Percentiles rank a stretch among this genome's conserved stretches.
Conservation (phyloP, 2,113 vertebrate species). For the Zosterops hypoxanthus region DNA sequence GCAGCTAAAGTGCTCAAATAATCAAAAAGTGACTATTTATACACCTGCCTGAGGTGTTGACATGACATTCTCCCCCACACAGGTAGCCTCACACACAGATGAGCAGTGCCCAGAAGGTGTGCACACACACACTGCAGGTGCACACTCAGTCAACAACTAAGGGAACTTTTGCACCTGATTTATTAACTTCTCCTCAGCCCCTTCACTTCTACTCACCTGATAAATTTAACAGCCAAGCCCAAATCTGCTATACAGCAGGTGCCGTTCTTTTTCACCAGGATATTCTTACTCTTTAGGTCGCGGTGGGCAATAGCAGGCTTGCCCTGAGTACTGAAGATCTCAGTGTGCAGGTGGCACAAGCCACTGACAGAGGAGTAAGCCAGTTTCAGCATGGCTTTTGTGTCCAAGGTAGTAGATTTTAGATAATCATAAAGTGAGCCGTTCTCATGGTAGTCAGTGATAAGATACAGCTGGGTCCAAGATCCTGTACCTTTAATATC, state of each 20-base stretch:
- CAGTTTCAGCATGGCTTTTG: slow-evolving; percentile 89
- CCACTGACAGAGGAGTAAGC: slow-evolving; percentile 93
- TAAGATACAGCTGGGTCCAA: slow-evolving; percentile 96
- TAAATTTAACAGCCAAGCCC: slow-evolving; percentile 95
- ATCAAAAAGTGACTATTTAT: neutral
- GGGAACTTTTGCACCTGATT: neutral
- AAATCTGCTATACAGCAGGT: slow-evolving; percentile 96
- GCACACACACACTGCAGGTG: neutral
- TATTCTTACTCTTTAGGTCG: slow-evolving; percentile 97
- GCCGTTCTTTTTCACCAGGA: slow-evolving; percentile 96
- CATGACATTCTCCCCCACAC: neutral
- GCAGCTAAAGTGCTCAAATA: neutral
- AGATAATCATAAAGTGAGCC: slow-evolving; percentile 96
- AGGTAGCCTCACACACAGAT: neutral
- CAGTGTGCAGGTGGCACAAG: slow-evolving; percentile 93
- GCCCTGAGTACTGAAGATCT: slow-evolving; percentile 97
- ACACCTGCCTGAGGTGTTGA: neutral
- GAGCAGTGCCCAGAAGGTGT: neutral
- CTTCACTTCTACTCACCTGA: slow-evolving; percentile 81
- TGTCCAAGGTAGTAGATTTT: slow-evolving; percentile 92
- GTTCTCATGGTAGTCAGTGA: slow-evolving; percentile 96
- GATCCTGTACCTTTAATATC: slow-evolving; percentile 98
- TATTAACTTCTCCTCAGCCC: neutral
- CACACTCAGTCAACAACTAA: neutral
- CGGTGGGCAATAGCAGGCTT: slow-evolving; percentile 96